These are phyloP conservation scores for Palloptera scutellata DNA, from an alignment of 2,888 invertebrate genomes.

Conservation along the genomic window DNA sequence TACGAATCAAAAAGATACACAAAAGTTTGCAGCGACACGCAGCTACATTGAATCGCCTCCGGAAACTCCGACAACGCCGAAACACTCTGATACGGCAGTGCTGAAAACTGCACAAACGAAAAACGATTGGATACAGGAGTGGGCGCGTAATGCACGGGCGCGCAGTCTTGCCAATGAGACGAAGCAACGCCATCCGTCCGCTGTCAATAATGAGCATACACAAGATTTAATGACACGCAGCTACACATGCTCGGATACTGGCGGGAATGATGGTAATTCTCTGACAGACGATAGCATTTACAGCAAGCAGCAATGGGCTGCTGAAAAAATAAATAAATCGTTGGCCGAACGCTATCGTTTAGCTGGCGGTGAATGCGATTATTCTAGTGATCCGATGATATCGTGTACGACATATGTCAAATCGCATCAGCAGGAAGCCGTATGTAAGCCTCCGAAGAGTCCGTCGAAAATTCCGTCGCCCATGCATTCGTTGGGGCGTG, in stretches of 20 bases:
- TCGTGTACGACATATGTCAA: slow-evolving; percentile 40
- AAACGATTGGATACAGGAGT: slow-evolving; percentile 71
- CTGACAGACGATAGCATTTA: slow-evolving; percentile 59
- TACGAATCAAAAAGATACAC: slow-evolving; percentile 53
- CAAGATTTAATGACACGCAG: slow-evolving; percentile 62
- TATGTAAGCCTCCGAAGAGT: slow-evolving; percentile 63
- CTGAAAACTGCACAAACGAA: slow-evolving; percentile 62
- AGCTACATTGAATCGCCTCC: slow-evolving; percentile 48
- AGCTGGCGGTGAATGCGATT: slow-evolving; percentile 59
- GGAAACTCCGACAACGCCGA: slow-evolving; percentile 50
- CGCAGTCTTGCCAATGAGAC: slow-evolving; percentile 59
- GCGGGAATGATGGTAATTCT: slow-evolving; percentile 46
- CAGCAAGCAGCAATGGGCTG: slow-evolving; percentile 46
- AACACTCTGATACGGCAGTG: slow-evolving; percentile 54
- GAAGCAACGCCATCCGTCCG: slow-evolving; percentile 29
- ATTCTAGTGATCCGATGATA: slow-evolving; percentile 61
- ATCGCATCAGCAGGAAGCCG: slow-evolving; percentile 15
- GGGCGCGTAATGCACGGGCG: slow-evolving; percentile 70
- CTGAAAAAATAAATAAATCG: slow-evolving; percentile 51
- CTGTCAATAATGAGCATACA: slow-evolving; percentile 31
- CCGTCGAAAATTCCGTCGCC: slow-evolving; percentile 83
- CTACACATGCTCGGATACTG: slow-evolving; percentile 57
- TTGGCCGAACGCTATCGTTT: slow-evolving; percentile 59
- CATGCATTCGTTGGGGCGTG: slow-evolving; percentile 71
- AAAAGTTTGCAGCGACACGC: slow-evolving; percentile 44